phyloP scores from a whole-genome alignment of 1,140 invertebrate genomes.

The Streblospio benedicti region DNA sequence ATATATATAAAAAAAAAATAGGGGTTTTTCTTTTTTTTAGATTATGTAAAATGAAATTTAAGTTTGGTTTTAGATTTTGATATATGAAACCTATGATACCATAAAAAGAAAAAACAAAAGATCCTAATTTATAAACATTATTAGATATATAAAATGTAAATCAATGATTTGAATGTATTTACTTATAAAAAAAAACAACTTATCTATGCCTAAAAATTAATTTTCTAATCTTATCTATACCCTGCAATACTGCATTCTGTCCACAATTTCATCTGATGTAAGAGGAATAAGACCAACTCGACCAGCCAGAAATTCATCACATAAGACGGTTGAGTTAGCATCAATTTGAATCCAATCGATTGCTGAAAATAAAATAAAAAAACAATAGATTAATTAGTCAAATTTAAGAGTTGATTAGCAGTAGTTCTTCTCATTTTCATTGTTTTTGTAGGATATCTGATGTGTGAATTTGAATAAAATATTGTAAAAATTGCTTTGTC shows the following conservation, averaged over 20 bases:
- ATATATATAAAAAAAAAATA: no score
- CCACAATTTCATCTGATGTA: constrained; percentile 79
- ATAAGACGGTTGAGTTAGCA: constrained; percentile 93
- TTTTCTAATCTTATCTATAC: no score
- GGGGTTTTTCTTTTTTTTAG: no score
- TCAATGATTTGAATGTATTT: no score
- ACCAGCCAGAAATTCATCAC: constrained; percentile 97
- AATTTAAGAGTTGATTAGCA: no score
- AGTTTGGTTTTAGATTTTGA: no score
- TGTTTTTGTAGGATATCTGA: background rate
- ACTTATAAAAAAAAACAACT: no score
- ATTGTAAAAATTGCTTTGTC: no score
- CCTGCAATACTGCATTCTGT: constrained; percentile 69
- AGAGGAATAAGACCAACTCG: constrained; percentile 94
- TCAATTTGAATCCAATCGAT: constrained; percentile 99
- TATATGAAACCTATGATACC: background rate
- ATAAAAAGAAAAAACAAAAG: background rate
- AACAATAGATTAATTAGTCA: background rate
- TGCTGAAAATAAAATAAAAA: constrained; percentile 55
- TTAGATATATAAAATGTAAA: no score
- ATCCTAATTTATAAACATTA: background rate
- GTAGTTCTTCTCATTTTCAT: no score
- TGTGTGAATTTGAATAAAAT: background rate
- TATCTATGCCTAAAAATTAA: no score
- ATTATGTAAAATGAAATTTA: no score